Evolutionary conservation across 2,888 invertebrate species (phyloP).

Genomic region (Drosophila colorata): DNA sequence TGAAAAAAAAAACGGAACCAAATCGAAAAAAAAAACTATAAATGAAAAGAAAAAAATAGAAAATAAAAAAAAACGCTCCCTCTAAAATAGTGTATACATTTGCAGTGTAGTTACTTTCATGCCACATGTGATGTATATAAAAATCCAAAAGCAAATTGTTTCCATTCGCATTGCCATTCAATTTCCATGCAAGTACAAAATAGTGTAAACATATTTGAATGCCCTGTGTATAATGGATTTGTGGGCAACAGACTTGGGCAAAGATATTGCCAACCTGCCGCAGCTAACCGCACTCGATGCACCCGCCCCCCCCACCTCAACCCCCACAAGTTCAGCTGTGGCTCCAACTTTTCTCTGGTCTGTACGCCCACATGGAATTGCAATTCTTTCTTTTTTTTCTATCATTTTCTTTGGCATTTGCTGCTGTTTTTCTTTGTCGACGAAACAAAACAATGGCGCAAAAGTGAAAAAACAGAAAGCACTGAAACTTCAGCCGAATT

Average conservation of each 20-base stretch:
- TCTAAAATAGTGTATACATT: too few species aligned
- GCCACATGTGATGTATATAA: not conserved
- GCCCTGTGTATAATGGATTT: slow-evolving; percentile 5
- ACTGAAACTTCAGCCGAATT: slow-evolving; percentile 27
- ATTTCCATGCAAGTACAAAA: slow-evolving; percentile 4
- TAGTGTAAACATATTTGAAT: slow-evolving; percentile 7
- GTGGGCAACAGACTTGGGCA: not conserved
- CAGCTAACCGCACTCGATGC: slow-evolving; percentile 13
- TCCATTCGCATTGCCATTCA: slow-evolving; percentile 5
- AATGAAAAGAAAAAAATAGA: too few species aligned
- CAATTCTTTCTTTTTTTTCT: slow-evolving; percentile 28
- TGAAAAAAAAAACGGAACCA: too few species aligned
- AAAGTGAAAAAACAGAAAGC: slow-evolving; percentile 32
- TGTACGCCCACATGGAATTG: slow-evolving; percentile 47
- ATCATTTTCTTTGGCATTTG: slow-evolving; percentile 55
- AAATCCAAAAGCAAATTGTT: not conserved
- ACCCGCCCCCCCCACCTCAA: not conserved
- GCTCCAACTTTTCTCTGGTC: not conserved
- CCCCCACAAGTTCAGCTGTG: too few species aligned
- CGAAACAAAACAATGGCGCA: slow-evolving; percentile 58
- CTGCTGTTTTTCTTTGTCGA: slow-evolving; percentile 72
- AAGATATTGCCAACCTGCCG: slow-evolving; percentile 10
- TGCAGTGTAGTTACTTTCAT: not conserved
- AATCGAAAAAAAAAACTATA: too few species aligned
- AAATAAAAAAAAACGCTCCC: too few species aligned